Evolutionary conservation across 2,797 vertebrate species (phyloP), one percentile per base, ranked within the genome.

Genomic region (Falco naumanni): DNA sequence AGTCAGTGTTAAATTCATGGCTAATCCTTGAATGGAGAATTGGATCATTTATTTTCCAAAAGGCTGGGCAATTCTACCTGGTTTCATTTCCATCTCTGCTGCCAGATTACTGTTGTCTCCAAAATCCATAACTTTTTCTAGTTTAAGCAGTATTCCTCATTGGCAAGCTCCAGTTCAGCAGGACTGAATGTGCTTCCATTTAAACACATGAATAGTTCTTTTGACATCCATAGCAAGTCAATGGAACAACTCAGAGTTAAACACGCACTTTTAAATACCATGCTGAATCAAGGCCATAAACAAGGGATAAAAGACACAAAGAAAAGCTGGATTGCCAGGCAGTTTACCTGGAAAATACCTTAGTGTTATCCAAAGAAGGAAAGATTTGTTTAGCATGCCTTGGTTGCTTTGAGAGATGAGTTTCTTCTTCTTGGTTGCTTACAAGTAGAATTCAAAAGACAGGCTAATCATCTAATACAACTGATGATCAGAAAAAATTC

Each of bases 11-110:
- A 84, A 95, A 96, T 86, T 88, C 79, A 78, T 45, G 39, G 95
- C 92, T 96, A 95, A 96, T 89, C 96, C 91, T 90, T 91, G 80
- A 95, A 68, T 9, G 79, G 90, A 93, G 94, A 96, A 94, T 88
- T 97, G 94, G 95, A 95, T 72, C 91, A 5, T 84, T 94, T 94
- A 84, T 96, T 97, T 97, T 96, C 95, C 96, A 71, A 93, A 74
- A 0, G 26, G 56, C 89, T 88, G 85, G 77, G 72, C 91, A 96
- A 90, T 80, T 93, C 95, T 93, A 97, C 95, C 92, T 96, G 79
- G 39, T 96, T 96, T 90, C 77, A 51, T 95, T 96, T 97, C 96
- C 97, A 96, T 91, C 75, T 79, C 89, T 68, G 80, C 91, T 97
- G 96, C 95, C 95, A 97, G 93, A 97, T 43, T 64, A 88, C 80